phyloP scores from a whole-genome alignment of 2,113 vertebrate genomes.

The Cranoglanis bouderius region DNA sequence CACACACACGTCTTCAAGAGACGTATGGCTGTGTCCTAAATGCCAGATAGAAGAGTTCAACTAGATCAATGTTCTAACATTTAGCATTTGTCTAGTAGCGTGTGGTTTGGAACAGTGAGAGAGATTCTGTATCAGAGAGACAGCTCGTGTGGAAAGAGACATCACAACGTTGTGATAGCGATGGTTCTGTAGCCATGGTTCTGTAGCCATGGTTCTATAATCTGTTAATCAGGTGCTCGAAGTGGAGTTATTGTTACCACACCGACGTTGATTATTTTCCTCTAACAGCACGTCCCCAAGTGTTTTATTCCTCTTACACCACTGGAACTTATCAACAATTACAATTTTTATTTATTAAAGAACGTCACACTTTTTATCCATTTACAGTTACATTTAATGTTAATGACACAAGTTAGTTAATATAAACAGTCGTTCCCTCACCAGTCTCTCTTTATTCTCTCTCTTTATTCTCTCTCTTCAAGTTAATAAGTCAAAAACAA shows the following conservation, averaged over 20 bases:
- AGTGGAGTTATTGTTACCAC: background rate
- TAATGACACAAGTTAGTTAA: too few species aligned
- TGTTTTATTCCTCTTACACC: background rate
- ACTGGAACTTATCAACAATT: background rate
- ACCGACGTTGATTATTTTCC: background rate
- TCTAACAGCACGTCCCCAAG: background rate
- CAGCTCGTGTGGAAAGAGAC: too few species aligned
- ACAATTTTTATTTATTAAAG: background rate
- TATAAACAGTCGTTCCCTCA: background rate
- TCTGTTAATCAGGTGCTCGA: background rate
- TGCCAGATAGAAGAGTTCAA: background rate
- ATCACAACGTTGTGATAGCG: background rate
- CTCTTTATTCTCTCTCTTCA: too few species aligned
- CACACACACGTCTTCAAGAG: background rate
- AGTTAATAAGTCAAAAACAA: background rate
- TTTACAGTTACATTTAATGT: background rate
- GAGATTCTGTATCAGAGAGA: background rate
- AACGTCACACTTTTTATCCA: too few species aligned
- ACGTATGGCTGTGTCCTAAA: background rate
- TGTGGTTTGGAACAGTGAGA: background rate
- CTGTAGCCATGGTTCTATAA: too few species aligned
- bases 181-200: too few species aligned
- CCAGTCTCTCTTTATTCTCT: background rate
- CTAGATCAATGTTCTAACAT: background rate
- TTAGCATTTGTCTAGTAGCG: background rate